Conservation (phyloP, 2,797 vertebrate species). For the Parambassis ranga region DNA sequence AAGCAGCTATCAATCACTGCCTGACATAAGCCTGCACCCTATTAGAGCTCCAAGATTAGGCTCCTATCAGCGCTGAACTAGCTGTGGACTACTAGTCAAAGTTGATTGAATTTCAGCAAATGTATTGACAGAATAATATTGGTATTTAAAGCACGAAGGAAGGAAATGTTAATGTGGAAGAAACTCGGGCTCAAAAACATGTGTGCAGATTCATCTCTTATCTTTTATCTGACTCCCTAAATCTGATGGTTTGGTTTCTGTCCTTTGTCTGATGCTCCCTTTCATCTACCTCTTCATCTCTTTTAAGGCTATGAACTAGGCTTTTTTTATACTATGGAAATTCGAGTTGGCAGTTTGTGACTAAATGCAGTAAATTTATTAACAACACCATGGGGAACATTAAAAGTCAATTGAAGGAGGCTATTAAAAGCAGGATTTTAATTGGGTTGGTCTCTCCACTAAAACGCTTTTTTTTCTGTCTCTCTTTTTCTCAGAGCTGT, state of each 20-base stretch:
- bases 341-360: slow-evolving; percentile 75
- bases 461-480: slow-evolving; percentile 50
- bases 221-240: slow-evolving; percentile 38
- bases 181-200: slow-evolving; percentile 15
- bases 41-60: slow-evolving; percentile 67
- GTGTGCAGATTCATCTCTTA: slow-evolving; percentile 52
- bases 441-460: slow-evolving; percentile 75
- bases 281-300: slow-evolving; percentile 55
- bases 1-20: slow-evolving; percentile 75
- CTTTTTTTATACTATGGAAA: slow-evolving; percentile 66
- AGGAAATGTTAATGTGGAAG: slow-evolving; percentile 25
- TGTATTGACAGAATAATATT: slow-evolving; percentile 24
- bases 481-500: slow-evolving; percentile 49
- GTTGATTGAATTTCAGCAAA: slow-evolving; percentile 52
- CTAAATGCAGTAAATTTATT: slow-evolving; percentile 81
- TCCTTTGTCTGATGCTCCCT: slow-evolving; percentile 30
- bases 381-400: slow-evolving; percentile 77
- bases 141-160: slow-evolving; percentile 17
- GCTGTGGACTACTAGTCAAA: slow-evolving; percentile 41
- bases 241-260: slow-evolving; percentile 32
- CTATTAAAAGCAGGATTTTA: slow-evolving; percentile 81
- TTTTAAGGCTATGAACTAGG: slow-evolving; percentile 32
- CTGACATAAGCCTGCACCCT: slow-evolving; percentile 67
- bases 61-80: slow-evolving; percentile 35
- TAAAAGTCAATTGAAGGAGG: slow-evolving; percentile 81